Evolutionary conservation across 2,113 vertebrate genomes (phyloP).

Genomic region (Rhinolophus ferrumequinum): DNA sequence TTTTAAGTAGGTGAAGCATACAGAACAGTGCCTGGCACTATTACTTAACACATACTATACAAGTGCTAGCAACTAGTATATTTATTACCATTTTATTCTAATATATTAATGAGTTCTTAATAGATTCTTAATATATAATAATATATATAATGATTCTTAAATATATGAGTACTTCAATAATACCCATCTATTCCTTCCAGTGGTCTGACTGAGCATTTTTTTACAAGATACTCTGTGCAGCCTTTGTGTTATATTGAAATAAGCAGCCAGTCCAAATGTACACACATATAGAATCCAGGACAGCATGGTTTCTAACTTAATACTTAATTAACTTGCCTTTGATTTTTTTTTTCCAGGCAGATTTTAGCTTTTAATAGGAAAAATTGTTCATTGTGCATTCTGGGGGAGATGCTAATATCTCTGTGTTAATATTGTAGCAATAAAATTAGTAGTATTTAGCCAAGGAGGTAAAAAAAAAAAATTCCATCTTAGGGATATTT

Average conservation of each 20-base stretch:
- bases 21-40: neutral
- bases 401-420: neutral
- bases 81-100: neutral
- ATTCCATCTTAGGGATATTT: neutral
- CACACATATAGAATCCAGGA: neutral
- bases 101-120: neutral
- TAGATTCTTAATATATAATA: neutral
- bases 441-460: conserved; percentile 10
- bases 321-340: neutral
- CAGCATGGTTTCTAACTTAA: neutral
- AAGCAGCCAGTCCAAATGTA: neutral
- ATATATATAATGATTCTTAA: neutral
- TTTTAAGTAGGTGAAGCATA: neutral
- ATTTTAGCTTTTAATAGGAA: neutral
- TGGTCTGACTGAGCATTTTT: neutral
- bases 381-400: conserved; percentile 5
- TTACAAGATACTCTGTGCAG: neutral
- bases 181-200: neutral
- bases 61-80: neutral
- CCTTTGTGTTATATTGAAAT: neutral
- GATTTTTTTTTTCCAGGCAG: neutral
- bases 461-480: neutral
- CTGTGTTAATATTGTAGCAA: neutral
- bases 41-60: neutral
- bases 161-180: neutral